Conservation (phyloP, 2,113 vertebrate genomes). For the Uropsilus gracilis region DNA sequence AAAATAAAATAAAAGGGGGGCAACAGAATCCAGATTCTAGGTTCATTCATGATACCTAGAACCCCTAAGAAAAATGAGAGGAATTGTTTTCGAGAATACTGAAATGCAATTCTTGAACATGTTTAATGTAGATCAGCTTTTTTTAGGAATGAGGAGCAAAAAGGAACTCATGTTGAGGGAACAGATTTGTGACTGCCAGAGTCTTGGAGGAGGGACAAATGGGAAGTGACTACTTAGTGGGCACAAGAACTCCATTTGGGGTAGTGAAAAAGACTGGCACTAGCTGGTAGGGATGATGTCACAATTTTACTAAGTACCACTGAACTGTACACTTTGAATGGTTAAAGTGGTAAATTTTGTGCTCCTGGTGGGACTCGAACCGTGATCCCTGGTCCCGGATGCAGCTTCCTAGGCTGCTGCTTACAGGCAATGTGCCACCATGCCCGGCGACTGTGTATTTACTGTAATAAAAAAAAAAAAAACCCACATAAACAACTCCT, state of each 20-base stretch:
- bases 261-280: not conserved
- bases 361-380: too few relatives aligned
- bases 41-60: not conserved
- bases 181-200: not conserved
- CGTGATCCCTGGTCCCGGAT: too few relatives aligned
- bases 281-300: not conserved
- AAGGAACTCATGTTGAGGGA: not conserved
- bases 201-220: not conserved
- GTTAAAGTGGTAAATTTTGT: not conserved
- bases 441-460: too few relatives aligned
- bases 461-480: not conserved
- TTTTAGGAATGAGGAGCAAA: not conserved
- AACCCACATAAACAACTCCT: not conserved
- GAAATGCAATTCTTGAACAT: not conserved
- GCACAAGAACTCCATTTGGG: not conserved
- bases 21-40: not conserved
- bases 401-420: too few relatives aligned
- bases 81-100: not conserved
- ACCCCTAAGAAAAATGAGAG: not conserved
- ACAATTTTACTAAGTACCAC: not conserved
- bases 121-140: not conserved
- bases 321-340: not conserved
- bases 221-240: not conserved
- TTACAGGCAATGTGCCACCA: too few relatives aligned
- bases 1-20: too few relatives aligned